Base-by-base conservation (phyloP, 2,888 invertebrate species). In the Cheilosia impressa region DNA sequence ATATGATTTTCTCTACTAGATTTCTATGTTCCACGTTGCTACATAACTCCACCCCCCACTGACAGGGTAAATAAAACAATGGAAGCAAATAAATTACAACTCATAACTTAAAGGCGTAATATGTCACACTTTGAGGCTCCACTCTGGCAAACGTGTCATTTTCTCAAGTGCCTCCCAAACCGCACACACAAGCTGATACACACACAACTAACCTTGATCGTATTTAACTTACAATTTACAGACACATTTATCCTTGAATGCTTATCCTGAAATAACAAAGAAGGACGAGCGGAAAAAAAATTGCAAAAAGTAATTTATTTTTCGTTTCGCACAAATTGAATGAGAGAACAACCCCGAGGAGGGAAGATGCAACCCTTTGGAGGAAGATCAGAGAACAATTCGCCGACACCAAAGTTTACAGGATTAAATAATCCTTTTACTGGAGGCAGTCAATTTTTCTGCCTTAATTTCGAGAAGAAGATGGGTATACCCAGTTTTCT, bases 201-300 rank as follows among this genome's bases (percentile, higher is more conserved):
- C 7, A 47, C 43, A 63, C 41, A 43, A 69, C 47, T 66, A 82
- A 73, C 78, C 72, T 83, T 75, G 79, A 79, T 71, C 53, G 58
- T 43, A 55, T 79, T 75, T 58, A 73, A 65, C 57, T 63, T 69
- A 19, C 57, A 79, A 78, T 72, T 68, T 65, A 75, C 57, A 47
- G 57, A 73, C 55, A 52, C 38, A 81, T 43, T 60, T 31, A 57
- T 69, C 58, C 77, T 69, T 71, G 69, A 66, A 63, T 1, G 38
- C 66, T 38, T 57, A 69, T 69, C 52, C 62, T 22, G 4, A 55
- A 68, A 68, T 13, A 57, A 62, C 24, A 58, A 55, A 43, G 27
- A 45, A 43, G n/a, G 53, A 71, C 43, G 34, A 43, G 19, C 19
- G 41, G 10, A 77, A 53, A 27, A 60, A 55, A 27, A 60, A 60